These are phyloP conservation scores for Spondyliosoma cantharus DNA, from an alignment of 2,797 vertebrate genomes.

Conservation along the genomic window DNA sequence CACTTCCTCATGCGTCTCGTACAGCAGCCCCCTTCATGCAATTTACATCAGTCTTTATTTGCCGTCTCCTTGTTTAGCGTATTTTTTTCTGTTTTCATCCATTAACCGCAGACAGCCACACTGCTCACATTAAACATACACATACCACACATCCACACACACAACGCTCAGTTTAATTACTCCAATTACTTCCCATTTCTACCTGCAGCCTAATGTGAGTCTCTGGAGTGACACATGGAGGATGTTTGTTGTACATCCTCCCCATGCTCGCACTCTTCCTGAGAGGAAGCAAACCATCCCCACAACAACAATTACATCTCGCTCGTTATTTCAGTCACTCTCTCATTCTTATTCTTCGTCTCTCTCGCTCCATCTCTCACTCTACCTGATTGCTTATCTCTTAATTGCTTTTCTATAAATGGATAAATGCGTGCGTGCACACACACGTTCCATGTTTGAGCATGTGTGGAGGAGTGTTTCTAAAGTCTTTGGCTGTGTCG, in stretches of 20 bases:
- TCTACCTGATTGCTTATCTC: slow-evolving; percentile 67
- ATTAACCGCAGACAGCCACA: slow-evolving; percentile 29
- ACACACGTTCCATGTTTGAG: background rate
- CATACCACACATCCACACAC: background rate
- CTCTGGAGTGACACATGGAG: slow-evolving; percentile 40
- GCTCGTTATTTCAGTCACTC: slow-evolving; percentile 32
- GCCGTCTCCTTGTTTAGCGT: slow-evolving; percentile 30
- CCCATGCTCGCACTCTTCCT: slow-evolving; percentile 29
- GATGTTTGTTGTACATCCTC: slow-evolving; percentile 47
- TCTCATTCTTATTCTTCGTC: slow-evolving; percentile 7
- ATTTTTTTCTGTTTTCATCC: slow-evolving; percentile 23
- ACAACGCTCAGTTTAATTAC: slow-evolving; percentile 26
- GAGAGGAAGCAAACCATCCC: slow-evolving; percentile 55
- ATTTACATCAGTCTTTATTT: slow-evolving; percentile 48
- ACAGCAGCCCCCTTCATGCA: slow-evolving; percentile 25
- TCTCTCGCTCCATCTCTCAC: slow-evolving; percentile 28
- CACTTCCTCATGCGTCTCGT: slow-evolving; percentile 1
- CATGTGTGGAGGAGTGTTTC: slow-evolving; percentile 36
- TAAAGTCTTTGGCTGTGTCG: slow-evolving; percentile 55
- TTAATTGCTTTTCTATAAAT: slow-evolving; percentile 74
- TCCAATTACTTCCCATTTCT: slow-evolving; percentile 40
- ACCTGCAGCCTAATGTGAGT: slow-evolving; percentile 25
- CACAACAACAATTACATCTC: slow-evolving; percentile 46
- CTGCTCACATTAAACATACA: slow-evolving; percentile 11
- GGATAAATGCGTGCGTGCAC: slow-evolving; percentile 37